These are phyloP conservation scores for Polymixis flavicincta DNA, from an alignment of 2,888 invertebrate species.

Conservation along the genomic window DNA sequence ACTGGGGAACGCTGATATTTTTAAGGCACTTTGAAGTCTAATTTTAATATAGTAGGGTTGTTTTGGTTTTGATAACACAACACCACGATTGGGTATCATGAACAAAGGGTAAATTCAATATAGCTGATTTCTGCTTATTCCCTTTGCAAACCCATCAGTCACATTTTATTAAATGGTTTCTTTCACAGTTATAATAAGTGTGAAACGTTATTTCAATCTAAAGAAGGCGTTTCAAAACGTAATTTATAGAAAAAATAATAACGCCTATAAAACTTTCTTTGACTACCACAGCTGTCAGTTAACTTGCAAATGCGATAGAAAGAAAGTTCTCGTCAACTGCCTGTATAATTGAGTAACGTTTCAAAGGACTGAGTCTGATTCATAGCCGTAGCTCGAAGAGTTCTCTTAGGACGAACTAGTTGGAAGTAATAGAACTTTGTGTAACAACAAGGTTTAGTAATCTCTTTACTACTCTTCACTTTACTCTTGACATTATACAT, in stretches of 20 bases:
- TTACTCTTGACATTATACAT: too few relatives aligned
- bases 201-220: constrained; percentile 28
- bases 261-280: constrained; percentile 54
- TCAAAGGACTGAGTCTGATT: constrained; percentile 56
- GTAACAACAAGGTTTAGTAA: constrained; percentile 47
- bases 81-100: background rate
- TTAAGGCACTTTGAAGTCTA: background rate
- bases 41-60: background rate
- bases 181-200: constrained; percentile 11
- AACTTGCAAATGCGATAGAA: constrained; percentile 60
- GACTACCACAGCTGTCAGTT: constrained; percentile 41
- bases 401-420: constrained; percentile 24
- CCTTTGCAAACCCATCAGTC: background rate
- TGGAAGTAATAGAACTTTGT: constrained; percentile 50
- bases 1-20: background rate
- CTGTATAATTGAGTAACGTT: constrained; percentile 60
- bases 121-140: background rate
- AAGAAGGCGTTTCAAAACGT: constrained; percentile 25
- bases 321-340: constrained; percentile 52
- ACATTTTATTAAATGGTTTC: background rate
- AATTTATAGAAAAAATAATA: constrained; percentile 48
- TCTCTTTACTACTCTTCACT: too few relatives aligned
- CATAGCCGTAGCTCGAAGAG: constrained; percentile 37
- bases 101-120: background rate
- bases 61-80: background rate